phyloP scores from a whole-genome alignment of 2,888 invertebrate genomes.

The Boloria euphrosyne region DNA sequence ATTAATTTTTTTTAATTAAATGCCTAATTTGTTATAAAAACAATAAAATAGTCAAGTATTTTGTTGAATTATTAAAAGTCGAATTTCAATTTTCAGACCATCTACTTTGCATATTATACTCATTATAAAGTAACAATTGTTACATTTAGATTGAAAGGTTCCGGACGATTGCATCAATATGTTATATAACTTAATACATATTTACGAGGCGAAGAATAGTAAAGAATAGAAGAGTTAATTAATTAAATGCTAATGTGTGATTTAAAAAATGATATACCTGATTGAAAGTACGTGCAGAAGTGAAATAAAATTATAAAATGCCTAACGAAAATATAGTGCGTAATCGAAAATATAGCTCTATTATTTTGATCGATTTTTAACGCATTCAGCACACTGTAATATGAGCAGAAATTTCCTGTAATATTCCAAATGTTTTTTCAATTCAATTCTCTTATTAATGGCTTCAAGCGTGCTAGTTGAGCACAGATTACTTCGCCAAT shows the following conservation, averaged over 20 bases:
- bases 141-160: constrained; percentile 6
- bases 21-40: too few relatives aligned
- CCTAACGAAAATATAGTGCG: background rate
- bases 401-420: constrained; percentile 10
- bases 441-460: too few relatives aligned
- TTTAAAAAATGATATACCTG: too few relatives aligned
- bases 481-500: too few relatives aligned
- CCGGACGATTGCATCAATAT: constrained; percentile 12
- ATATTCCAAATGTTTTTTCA: background rate
- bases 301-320: background rate
- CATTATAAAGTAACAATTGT: constrained; percentile 17
- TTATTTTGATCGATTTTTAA: constrained; percentile 18
- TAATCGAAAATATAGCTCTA: constrained; percentile 12
- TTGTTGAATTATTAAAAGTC: too few relatives aligned
- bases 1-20: too few relatives aligned
- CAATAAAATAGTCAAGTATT: too few relatives aligned
- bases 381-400: constrained; percentile 20
- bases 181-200: constrained; percentile 14
- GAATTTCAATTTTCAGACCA: too few relatives aligned
- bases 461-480: too few relatives aligned
- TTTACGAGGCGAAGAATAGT: background rate
- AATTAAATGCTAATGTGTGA: too few relatives aligned
- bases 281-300: too few relatives aligned
- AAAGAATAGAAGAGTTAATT: background rate
- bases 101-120: background rate